Evolutionary conservation across 2,888 invertebrate genomes (phyloP).

Genomic region (Acanthopleura granulata): DNA sequence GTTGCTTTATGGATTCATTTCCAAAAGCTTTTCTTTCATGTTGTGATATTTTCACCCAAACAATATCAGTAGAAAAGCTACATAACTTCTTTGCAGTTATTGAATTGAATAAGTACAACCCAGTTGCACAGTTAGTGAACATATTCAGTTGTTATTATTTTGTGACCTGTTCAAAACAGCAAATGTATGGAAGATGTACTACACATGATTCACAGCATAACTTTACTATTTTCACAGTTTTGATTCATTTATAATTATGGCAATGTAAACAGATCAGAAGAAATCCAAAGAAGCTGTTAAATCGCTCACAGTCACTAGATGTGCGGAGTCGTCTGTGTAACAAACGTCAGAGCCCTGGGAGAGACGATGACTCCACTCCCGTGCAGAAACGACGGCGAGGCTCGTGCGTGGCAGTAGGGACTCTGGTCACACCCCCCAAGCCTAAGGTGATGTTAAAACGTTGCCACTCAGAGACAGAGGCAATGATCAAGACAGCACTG

Average conservation of each 20-base stretch:
- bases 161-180: too few species aligned
- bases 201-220: too few species aligned
- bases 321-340: not conserved
- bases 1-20: too few species aligned
- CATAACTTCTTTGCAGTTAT: too few species aligned
- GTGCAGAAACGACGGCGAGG: constrained; percentile 3
- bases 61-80: too few species aligned
- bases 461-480: constrained; percentile 84
- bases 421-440: not conserved
- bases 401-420: not conserved
- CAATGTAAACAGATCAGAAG: constrained; percentile 27
- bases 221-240: constrained; percentile 19
- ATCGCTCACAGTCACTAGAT: constrained; percentile 17
- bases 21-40: too few species aligned
- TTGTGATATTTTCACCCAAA: too few species aligned
- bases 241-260: constrained; percentile 44
- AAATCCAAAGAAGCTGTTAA: not conserved
- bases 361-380: constrained; percentile 19
- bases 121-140: too few species aligned
- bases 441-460: constrained; percentile 70
- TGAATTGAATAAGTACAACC: too few species aligned
- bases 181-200: too few species aligned
- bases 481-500: constrained; percentile 68
- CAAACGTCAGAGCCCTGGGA: constrained; percentile 12
- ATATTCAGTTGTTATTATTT: too few species aligned